Base-by-base conservation (phyloP, 1,140 invertebrate genomes). In the Chrysomallon squamiferum region DNA sequence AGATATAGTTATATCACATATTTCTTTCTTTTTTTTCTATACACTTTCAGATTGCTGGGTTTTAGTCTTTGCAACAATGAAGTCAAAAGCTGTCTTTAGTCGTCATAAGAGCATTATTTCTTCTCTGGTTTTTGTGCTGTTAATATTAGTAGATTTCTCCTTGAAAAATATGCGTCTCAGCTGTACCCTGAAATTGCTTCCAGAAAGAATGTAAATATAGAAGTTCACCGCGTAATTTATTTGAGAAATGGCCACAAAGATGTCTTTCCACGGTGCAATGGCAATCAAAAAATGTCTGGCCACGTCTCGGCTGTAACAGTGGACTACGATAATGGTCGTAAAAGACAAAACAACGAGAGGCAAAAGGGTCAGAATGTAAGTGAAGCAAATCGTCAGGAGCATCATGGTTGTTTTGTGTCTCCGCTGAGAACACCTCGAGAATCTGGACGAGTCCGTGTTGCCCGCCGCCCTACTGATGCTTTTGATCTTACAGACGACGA, bases 221-320 rank as follows among this genome's bases (percentile, higher is more conserved):
- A 82, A 81, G 58, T 81, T 82, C 18, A 73, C 69, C 29, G 68
- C 76, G 54, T 82, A 83, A 65, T 83, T 83, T 11, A 77, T 30
- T 18, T 74, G 68, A 0, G 75, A 74, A 7, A 80, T 54, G 13
- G 69, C 74, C 47, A 66, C 62, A 9, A 73, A 56, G 4, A 78
- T 30, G 20, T 76, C 59, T n/a, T 65, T 50, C 60, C 69, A 74
- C 25, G 80, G 79, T 22, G 59, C 54, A 15, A 75, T 43, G 1
- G 33, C 47, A 6, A 69, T 18, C n/a, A 74, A 61, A n/a, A 75
- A 29, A 0, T 49, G 25, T 2, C n/a, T 45, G 11, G 66, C 59
- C 11, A 45, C 50, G 25, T 29, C 25, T 22, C 32, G 0, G 7
- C 52, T 63, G 25, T 59, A 41, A 2, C 20, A 2, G 20, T 59